Evolutionary conservation across 2,113 vertebrate genomes (phyloP), one percentile per base, ranked within the genome.

Genomic region (Anhinga rufa): DNA sequence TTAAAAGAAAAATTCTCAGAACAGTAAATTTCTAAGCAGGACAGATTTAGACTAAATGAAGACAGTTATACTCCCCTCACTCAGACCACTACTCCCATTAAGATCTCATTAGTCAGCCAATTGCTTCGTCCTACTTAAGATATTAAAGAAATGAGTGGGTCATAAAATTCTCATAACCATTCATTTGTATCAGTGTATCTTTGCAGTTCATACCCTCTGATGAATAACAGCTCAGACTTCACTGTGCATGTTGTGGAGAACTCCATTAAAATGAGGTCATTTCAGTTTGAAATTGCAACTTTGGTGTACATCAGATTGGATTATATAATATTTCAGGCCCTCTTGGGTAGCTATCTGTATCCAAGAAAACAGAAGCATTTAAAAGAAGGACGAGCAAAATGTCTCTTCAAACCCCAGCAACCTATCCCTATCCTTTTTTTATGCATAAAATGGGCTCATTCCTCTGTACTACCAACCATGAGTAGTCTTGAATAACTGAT

Each of bases 151-250:
- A 94, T 93, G 77, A 96, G 80, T 24, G 28, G 87, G 65, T 82
- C 87, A 97, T 96, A 96, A 96, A 98, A 96, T 66, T 86, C 92
- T 95, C 79, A 96, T 93, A 94, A 95, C 66, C 38, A 6, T 66
- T 86, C 91, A 71, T 90, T 97, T 96, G 65, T 81, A 90, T 82
- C 86, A 84, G 80, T 87, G 61, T 86, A 70, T 93, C 82, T 95
- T 90, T 82, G 84, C 42, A 90, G 32, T 32, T 94, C 42, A 24
- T 57, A 51, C 70, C 40, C 79, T 66, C 82, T 58, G 78, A 95
- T 85, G 65, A 93, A 75, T 86, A 90, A 62, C 65, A 85, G 88
- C 66, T 78, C 62, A n/a, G 86, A 88, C 55, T 91, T 90, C 51
- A 57, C 42, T 21, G 11, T 25, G 44, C 25, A 28, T 0, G 0